A percentile compares a stretch with the other conserved stretches of the same genome.
These are phyloP conservation scores for Agrotis ipsilon DNA, from an alignment of 2,888 invertebrate genomes.

Conservation along the genomic window DNA sequence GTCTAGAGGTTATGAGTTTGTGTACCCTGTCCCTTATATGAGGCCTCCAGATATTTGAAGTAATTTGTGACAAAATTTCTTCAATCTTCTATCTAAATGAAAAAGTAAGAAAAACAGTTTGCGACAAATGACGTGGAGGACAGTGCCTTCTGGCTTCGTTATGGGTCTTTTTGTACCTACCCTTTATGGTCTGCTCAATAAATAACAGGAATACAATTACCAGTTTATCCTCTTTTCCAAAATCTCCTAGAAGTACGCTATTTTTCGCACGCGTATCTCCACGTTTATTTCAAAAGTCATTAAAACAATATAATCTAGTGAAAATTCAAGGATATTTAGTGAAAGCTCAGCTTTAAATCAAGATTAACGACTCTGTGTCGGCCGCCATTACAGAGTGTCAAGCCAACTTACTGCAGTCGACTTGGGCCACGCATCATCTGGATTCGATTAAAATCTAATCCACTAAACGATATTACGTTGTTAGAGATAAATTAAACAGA, in stretches of 20 bases:
- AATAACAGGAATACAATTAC: not conserved
- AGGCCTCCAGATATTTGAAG: no score
- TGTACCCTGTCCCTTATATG: no score
- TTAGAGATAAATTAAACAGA: conserved; percentile 28
- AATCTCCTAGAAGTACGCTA: not conserved
- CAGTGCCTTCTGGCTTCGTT: no score
- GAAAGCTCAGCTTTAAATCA: conserved; percentile 59
- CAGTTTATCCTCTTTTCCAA: not conserved
- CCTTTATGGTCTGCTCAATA: not conserved
- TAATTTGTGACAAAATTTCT: no score
- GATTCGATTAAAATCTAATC: conserved; percentile 69
- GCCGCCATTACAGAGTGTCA: conserved; percentile 58
- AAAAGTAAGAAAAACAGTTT: no score
- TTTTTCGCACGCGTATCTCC: not conserved
- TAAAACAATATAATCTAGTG: conserved; percentile 20
- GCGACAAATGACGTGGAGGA: no score
- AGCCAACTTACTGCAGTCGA: conserved; percentile 56
- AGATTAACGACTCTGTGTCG: conserved; percentile 67
- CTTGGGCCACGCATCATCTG: conserved; percentile 54
- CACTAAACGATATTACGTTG: conserved; percentile 53
- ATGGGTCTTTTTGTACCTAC: no score
- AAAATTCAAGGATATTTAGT: conserved; percentile 36
- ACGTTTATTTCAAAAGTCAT: conserved; percentile 7
- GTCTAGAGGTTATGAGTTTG: no score
- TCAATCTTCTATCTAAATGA: no score